Evolutionary conservation across 2,113 vertebrate species (phyloP), one percentile per base, ranked within the genome.

Genomic region (Reinhardtius hippoglossoides): DNA sequence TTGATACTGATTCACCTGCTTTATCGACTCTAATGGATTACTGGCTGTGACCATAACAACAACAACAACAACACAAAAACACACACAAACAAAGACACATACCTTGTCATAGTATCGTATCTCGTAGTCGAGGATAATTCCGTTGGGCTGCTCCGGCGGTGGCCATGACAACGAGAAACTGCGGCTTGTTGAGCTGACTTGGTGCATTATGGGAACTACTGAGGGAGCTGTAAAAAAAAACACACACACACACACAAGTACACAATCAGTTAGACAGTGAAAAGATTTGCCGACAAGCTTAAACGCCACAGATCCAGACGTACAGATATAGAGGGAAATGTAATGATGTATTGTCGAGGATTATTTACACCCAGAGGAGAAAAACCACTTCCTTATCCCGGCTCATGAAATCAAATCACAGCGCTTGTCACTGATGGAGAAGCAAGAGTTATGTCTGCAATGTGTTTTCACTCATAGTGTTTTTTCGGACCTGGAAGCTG

Each of bases 161-260:
- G 97, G 97, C 97, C 97, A 98, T 13, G 97, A 98, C 83, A 98
- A 81, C 0, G 97, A 98, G 94, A 98, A 98, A 93, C 96, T 97
- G 90, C 95, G 95, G 95, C 97, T 98, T 0, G 97, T 98, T 78
- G 97, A 97, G 72, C 97, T 97, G 88, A 98, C 96, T 91, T 98
- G 97, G 93, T 98, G 97, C 97, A 98, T 97, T 90, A 98, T 97
- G 92, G 97, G 97, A 88, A 98, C 97, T 0, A 92, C 96, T 54
- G 97, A 98, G 24, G 97, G 97, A 72, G 97, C 97, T 98, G 95
- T 80, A 46, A 35, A 81, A 76, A 78, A 31, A 31, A 1, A 1
- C 31, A 31, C 31, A 31, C 31, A 37, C 37, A 77, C 70, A 79
- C 21, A 70, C 5, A 58, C 44, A 59, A 86, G 54, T 24, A 76